Evolutionary conservation across 2,888 invertebrate genomes (phyloP), one percentile per base, ranked within the genome.

Genomic region (Yponomeuta malinellus): DNA sequence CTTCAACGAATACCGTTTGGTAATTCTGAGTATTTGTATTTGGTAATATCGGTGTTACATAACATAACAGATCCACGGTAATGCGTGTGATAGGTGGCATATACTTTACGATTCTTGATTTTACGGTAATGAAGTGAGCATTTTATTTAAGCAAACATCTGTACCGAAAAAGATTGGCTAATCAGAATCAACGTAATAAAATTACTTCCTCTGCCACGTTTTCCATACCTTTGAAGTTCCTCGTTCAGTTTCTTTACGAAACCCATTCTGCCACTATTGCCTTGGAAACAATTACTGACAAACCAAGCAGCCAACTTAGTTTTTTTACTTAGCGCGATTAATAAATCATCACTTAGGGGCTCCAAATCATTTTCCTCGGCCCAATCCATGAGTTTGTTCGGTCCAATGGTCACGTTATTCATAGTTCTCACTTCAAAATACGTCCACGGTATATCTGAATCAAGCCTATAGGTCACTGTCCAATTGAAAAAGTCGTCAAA

Each of bases 401-500:
- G 90, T n/a, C 90, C 90, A 9, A 89, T 72, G 2, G 81, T 63
- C 2, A 75, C 76, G 48, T 83, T 78, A 8, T 82, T 78, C 0
- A 48, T 66, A 71, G 82, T 75, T 68, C 80, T 79, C 37, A 90
- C 82, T 65, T 81, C 81, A 9, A 88, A 77, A 73, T 86, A 88
- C 0, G 90, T 83, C 66, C 86, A 84, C 2, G 86, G 82, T 72
- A 90, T 80, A 71, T 88, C 87, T 0, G 90, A 90, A 72, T 86
- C 79, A 2, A 89, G 75, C 78, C 82, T 89, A 31, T 90, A 92
- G 1, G 90, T 88, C 91, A 91, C 90, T 0, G 91, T 90, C 86
- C 83, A 86, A 71, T 91, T 91, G 71, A 92, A 92, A 72, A 90
- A 92, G 43, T 83, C 72, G 5, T 90, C 88, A 33, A 84, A 85